These are phyloP conservation scores for Darevskia mixta DNA, from an alignment of 2,797 vertebrate genomes.

Conservation along the genomic window DNA sequence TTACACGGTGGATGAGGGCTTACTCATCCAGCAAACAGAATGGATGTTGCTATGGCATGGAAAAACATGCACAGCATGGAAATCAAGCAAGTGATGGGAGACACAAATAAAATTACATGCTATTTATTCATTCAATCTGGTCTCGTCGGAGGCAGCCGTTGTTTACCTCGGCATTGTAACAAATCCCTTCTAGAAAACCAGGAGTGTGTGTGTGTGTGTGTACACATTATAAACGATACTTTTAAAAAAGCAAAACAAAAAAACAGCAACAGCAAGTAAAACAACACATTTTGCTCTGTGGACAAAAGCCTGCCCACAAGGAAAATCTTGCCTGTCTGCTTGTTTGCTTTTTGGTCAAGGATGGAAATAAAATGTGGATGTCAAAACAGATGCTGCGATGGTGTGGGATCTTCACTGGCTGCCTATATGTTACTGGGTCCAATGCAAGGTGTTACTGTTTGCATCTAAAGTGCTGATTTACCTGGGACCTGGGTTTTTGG, in stretches of 20 bases:
- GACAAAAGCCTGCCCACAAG: constrained; percentile 34
- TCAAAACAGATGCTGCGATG: too few relatives aligned
- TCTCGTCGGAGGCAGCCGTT: background rate
- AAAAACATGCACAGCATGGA: constrained; percentile 21
- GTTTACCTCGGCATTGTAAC: constrained; percentile 27
- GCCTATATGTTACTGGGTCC: too few relatives aligned
- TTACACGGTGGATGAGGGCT: constrained; percentile 26
- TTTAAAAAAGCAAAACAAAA: background rate
- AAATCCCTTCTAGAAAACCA: constrained; percentile 40
- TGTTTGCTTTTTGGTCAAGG: constrained; percentile 41
- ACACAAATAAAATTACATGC: constrained; percentile 5
- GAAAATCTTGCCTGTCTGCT: constrained; percentile 18
- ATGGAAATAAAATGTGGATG: constrained; percentile 24
- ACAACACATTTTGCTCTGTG: constrained; percentile 36
- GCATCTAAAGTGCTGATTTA: too few relatives aligned
- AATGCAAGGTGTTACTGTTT: too few relatives aligned
- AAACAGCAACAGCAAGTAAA: background rate
- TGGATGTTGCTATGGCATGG: background rate
- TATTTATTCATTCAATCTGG: constrained; percentile 44
- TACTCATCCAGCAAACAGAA: constrained; percentile 10
- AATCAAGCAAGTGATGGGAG: constrained; percentile 46
- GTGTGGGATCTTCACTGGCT: too few relatives aligned
- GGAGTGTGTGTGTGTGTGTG: background rate
- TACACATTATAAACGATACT: background rate
- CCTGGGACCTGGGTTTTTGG: too few relatives aligned